Evolutionary conservation across 2,113 vertebrate genomes (phyloP).

Genomic region (Pseudorectes ferrugineus): DNA sequence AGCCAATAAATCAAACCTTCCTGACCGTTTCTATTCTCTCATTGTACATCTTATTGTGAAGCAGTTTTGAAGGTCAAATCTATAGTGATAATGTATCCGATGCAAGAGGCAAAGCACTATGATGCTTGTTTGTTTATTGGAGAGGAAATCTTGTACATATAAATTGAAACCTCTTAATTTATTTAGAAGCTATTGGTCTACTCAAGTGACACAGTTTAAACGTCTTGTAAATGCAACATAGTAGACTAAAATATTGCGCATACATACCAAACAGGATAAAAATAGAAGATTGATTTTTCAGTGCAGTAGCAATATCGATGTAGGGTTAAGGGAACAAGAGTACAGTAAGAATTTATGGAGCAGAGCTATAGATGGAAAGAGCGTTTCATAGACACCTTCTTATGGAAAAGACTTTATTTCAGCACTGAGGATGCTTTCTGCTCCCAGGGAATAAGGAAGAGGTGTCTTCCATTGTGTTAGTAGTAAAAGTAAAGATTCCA

Average conservation of each 20-base stretch:
- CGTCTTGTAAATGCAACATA: neutral
- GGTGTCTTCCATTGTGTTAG: fast-evolving
- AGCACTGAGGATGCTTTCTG: neutral
- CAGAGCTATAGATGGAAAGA: neutral
- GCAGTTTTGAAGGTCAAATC: neutral
- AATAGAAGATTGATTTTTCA: neutral
- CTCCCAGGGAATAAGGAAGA: neutral
- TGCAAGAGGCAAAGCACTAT: neutral
- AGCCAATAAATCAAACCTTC: neutral
- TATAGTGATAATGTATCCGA: neutral
- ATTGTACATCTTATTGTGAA: neutral
- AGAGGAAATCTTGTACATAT: neutral
- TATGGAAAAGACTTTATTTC: neutral
- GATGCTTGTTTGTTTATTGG: neutral
- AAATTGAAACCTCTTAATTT: neutral
- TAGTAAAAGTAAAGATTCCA: neutral
- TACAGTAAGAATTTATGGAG: neutral
- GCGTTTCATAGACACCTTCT: neutral
- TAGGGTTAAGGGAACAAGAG: neutral
- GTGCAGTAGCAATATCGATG: neutral
- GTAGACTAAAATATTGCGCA: neutral
- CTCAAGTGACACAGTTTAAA: neutral
- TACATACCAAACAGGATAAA: neutral
- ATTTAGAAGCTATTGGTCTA: neutral
- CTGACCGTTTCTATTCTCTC: neutral